Percentiles rank a stretch among this genome's conserved stretches.
Evolutionary conservation across 2,797 vertebrate species (phyloP).

Genomic region (Etheostoma perlongum): DNA sequence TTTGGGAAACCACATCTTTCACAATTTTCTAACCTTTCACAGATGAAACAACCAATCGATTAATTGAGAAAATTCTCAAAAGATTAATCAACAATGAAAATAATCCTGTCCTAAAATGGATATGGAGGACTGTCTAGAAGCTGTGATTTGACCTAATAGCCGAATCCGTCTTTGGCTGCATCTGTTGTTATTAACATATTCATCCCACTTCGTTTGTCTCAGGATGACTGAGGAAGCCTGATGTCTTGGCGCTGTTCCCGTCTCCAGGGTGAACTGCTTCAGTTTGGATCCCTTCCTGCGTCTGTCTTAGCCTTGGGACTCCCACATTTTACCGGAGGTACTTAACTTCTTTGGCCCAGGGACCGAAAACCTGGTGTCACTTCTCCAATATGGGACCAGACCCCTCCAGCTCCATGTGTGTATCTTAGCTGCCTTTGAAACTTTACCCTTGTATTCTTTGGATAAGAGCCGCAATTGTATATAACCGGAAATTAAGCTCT

Average conservation of each 20-base stretch:
- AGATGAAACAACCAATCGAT: too few species aligned
- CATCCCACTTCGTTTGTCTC: slow-evolving; percentile 34
- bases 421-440: slow-evolving; percentile 6
- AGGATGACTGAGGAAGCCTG: slow-evolving; percentile 80
- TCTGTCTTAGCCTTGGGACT: slow-evolving; percentile 1
- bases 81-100: too few species aligned
- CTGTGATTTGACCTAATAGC: background rate
- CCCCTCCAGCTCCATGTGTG: background rate
- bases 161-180: background rate
- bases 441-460: background rate
- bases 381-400: background rate
- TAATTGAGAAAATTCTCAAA: too few species aligned
- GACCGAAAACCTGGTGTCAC: slow-evolving; percentile 14
- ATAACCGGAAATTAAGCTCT: background rate
- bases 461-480: background rate
- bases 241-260: slow-evolving; percentile 4
- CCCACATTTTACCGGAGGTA: background rate
- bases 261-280: background rate
- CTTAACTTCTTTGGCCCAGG: slow-evolving; percentile 2
- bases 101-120: background rate
- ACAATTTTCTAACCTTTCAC: too few species aligned
- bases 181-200: slow-evolving; percentile 5
- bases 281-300: background rate
- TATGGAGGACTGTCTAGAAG: background rate
- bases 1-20: too few species aligned